Evolutionary conservation across 2,888 invertebrate genomes (phyloP).

Genomic region (Sicus ferrugineus): DNA sequence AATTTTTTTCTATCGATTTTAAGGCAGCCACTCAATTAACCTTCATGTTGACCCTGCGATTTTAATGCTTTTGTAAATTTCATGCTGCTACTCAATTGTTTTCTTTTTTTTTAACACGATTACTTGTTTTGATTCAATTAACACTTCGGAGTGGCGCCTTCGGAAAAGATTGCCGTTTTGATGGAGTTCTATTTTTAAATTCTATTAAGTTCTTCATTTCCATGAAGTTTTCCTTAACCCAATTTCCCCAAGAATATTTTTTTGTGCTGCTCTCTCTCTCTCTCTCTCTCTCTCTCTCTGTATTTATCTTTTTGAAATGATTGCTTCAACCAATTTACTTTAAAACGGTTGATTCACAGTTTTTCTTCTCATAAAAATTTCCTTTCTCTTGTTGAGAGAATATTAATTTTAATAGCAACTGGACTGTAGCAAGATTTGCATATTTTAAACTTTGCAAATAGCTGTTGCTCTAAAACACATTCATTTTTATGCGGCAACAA

Average conservation of each 20-base stretch:
- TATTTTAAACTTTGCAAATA: not conserved
- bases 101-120: not conserved
- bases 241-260: too few species aligned
- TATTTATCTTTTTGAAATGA: too few species aligned
- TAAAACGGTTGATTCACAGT: not conserved
- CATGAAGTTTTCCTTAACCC: too few species aligned
- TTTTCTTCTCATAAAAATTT: not conserved
- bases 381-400: not conserved
- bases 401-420: not conserved
- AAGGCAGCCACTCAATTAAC: not conserved
- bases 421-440: constrained; percentile 18
- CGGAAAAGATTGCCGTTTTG: not conserved
- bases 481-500: constrained; percentile 14
- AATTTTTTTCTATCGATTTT: not conserved
- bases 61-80: not conserved
- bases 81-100: not conserved
- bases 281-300: too few species aligned
- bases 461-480: not conserved
- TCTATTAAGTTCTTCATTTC: too few species aligned
- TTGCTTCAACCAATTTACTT: too few species aligned
- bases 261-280: too few species aligned
- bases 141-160: too few species aligned
- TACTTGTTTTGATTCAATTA: not conserved
- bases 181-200: too few species aligned
- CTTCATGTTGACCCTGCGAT: not conserved